A percentile compares a stretch with the other conserved stretches of the same genome.
phyloP scores from a whole-genome alignment of 2,113 vertebrate species.

The Gymnorhina tibicen region DNA sequence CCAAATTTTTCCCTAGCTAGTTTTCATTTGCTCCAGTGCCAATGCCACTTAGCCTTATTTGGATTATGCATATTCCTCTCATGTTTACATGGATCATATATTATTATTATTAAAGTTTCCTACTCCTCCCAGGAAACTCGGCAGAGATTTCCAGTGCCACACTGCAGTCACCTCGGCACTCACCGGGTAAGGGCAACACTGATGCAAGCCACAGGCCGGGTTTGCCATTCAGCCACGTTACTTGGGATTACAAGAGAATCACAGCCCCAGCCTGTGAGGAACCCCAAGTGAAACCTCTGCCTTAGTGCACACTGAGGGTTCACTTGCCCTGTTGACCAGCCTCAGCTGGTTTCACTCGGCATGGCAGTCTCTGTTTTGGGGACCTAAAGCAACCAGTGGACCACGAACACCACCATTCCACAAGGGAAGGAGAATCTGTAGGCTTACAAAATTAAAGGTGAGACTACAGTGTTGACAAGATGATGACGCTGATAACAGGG shows the following conservation, averaged over 20 bases:
- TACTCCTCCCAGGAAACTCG: background rate
- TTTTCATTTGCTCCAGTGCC: background rate
- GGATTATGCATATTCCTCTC: background rate
- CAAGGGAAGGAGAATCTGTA: background rate
- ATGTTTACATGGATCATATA: background rate
- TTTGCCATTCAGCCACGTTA: background rate
- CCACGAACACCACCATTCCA: background rate
- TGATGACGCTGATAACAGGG: rapidly evolving
- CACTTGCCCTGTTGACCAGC: background rate
- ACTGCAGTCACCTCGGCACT: no score
- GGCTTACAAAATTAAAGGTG: background rate
- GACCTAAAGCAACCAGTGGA: background rate
- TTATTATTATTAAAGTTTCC: background rate
- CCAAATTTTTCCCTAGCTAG: background rate
- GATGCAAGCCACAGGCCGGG: background rate
- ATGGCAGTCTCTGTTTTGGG: background rate
- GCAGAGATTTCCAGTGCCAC: background rate
- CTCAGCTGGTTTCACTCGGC: background rate
- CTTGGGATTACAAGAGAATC: background rate
- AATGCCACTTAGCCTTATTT: background rate
- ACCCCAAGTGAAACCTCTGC: background rate
- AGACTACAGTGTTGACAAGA: background rate
- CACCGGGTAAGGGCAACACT: rapidly evolving
- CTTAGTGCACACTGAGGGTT: background rate
- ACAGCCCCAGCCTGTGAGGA: background rate